Evolutionary conservation across 2,113 vertebrate species (phyloP), one percentile per base, ranked within the genome.

Genomic region (Zosterops borbonicus): DNA sequence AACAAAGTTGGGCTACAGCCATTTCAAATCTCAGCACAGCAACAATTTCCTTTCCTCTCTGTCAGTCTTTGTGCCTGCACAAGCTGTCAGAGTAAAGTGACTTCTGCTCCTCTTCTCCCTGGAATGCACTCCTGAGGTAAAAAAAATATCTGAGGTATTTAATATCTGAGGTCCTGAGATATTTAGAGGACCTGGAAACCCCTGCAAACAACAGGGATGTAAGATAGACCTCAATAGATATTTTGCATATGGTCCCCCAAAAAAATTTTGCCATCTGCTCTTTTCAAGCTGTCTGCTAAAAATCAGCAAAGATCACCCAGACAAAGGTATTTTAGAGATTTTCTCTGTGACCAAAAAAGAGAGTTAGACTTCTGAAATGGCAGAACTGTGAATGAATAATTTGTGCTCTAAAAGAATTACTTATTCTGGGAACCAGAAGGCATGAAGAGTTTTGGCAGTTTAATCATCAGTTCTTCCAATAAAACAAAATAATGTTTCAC

Each of bases 371-470:
- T 94, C 69, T 65, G 58, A 75, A 70, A 79, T 47, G 19, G 9
- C 29, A 94, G 28, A 79, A 28, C 28, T 76, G 31, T 50, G 37
- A 24, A 37, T 33, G 35, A 87, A 29, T 79, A 46, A 33, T 44
- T 91, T 25, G 18, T 85, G 3, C 12, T 70, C 20, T 53, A 47
- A 67, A 44, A 65, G 17, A 88, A 81, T 88, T 50, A 49, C 35
- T 90, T 92, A 80, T 63, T 92, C 60, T 83, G 56, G 41, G 59
- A 87, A 70, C 62, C 73, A 88, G 86, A 95, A 92, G 58, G 55
- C 87, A 89, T 64, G 71, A 84, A 88, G 37, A 87, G 60, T 95
- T 95, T 80, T 81, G 59, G 89, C 89, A 92, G 80, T 82, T 86
- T 88, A 87, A 94, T 93, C 58, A 55, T 94, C 77, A 62, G 56